Base-by-base conservation (phyloP, 2,888 invertebrate genomes). In the Drosophila fungiperda region DNA sequence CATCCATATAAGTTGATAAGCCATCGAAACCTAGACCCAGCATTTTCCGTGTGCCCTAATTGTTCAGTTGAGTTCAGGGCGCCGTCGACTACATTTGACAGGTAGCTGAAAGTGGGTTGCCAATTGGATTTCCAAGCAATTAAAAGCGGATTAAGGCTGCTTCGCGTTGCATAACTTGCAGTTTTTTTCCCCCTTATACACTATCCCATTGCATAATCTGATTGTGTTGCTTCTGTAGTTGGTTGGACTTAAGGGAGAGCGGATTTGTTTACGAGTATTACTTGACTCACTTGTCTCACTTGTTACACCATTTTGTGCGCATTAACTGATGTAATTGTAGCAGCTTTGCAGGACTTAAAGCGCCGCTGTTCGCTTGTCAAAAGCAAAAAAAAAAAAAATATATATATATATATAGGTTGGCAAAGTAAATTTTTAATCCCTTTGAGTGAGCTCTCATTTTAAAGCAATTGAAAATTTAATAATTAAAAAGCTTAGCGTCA, bases 121-220 rank as follows among this genome's bases (percentile, higher is more conserved):
- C 86, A 90, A 90, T 87, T 90, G 87, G 90, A 87, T 90, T 87
- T 87, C 76, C 69, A 80, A 73, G 87, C 90, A 87, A 87, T 87
- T 87, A 87, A 87, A 87, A 89, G 59, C 73, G 89, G 89, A 89
- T 87, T 90, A 90, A 87, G 78, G 61, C 73, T 69, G 45, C 15
- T 45, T 68, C 71, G 74, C 68, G 69, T 74, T 70, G 69, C 71
- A 72, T 67, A 78, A 68, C 67, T 72, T 68, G 61, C 80, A 72
- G 32, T 73, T 64, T 40, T 60, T n/a, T 42, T 23, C 33, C 7
- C 58, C 33, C 50, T 36, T 26, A 36, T 60, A 29, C 65, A 38
- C 49, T 75, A 68, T 70, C 55, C 49, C 33, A 20, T 68, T 64
- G 63, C 68, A 78, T 90, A 90, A 90, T 75, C 90, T 73, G 83